phyloP scores from a whole-genome alignment of 1,140 invertebrate species.

The Lineus longissimus region DNA sequence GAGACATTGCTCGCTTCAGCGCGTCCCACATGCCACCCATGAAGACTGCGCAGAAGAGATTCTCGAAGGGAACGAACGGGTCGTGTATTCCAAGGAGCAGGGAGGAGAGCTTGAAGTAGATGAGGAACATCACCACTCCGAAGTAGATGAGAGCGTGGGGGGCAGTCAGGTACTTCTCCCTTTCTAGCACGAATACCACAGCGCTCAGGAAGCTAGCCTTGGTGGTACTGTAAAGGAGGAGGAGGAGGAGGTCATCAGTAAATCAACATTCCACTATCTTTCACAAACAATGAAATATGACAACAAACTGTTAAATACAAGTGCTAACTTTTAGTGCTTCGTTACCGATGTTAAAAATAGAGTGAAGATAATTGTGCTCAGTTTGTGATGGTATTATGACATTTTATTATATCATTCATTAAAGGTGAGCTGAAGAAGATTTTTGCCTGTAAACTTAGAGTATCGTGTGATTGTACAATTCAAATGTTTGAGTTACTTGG shows the following conservation, averaged over 20 bases:
- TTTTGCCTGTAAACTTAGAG: too few species aligned
- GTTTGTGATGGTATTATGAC: too few species aligned
- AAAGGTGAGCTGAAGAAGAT: too few species aligned
- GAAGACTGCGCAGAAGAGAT: conserved; percentile 93
- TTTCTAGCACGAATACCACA: conserved; percentile 92
- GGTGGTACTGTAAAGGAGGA: conserved; percentile 71
- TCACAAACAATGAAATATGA: too few species aligned
- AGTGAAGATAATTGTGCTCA: too few species aligned
- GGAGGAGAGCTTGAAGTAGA: conserved; percentile 97
- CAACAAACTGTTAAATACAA: too few species aligned
- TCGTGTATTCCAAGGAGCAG: conserved; percentile 95
- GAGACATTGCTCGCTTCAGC: conserved; percentile 54
- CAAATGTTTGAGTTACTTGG: too few species aligned
- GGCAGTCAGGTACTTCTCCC: conserved; percentile 92
- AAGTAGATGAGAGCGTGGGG: conserved; percentile 96
- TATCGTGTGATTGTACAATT: too few species aligned
- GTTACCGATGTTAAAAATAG: too few species aligned
- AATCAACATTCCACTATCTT: too few species aligned
- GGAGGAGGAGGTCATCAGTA: not conserved
- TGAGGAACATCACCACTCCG: conserved; percentile 97
- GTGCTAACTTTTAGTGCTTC: too few species aligned
- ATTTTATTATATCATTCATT: too few species aligned
- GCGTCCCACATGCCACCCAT: conserved; percentile 98
- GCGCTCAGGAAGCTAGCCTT: conserved; percentile 94
- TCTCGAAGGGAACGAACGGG: conserved; percentile 98